Percentiles rank a stretch among this genome's conserved stretches.
Conservation (phyloP, 2,113 vertebrate species). For the Charina bottae region DNA sequence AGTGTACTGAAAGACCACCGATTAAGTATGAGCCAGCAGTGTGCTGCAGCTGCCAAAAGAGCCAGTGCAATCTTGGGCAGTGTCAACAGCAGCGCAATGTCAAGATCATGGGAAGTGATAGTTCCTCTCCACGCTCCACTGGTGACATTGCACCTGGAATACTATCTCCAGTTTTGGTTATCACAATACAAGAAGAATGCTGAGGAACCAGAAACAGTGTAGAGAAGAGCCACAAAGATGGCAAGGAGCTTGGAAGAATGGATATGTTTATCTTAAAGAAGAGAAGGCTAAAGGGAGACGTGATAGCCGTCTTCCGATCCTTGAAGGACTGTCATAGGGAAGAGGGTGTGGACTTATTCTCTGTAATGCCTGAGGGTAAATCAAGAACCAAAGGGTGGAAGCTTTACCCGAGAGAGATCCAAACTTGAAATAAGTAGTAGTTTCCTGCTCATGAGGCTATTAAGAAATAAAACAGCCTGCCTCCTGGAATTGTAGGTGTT, state of each 20-base stretch:
- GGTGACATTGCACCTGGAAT: background rate
- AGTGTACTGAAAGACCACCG: too few relatives aligned
- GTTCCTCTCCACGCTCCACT: background rate
- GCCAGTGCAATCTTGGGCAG: background rate
- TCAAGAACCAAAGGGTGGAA: background rate
- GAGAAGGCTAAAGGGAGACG: background rate
- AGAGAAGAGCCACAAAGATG: background rate
- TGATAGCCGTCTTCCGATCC: background rate
- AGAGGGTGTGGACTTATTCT: background rate
- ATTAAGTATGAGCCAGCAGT: too few relatives aligned
- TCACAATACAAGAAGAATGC: background rate
- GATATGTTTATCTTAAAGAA: background rate
- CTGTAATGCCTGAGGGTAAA: background rate
- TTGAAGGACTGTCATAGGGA: background rate
- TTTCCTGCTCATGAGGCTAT: background rate
- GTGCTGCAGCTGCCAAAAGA: background rate
- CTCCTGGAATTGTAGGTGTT: background rate
- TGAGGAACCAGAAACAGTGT: background rate
- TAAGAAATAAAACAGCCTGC: background rate
- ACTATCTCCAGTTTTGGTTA: background rate
- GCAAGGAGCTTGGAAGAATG: background rate
- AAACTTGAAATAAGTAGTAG: background rate
- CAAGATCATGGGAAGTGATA: background rate
- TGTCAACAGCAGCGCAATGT: background rate
- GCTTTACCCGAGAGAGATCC: background rate